Conservation (phyloP, 2,888 invertebrate species). For the Thyatira batis region DNA sequence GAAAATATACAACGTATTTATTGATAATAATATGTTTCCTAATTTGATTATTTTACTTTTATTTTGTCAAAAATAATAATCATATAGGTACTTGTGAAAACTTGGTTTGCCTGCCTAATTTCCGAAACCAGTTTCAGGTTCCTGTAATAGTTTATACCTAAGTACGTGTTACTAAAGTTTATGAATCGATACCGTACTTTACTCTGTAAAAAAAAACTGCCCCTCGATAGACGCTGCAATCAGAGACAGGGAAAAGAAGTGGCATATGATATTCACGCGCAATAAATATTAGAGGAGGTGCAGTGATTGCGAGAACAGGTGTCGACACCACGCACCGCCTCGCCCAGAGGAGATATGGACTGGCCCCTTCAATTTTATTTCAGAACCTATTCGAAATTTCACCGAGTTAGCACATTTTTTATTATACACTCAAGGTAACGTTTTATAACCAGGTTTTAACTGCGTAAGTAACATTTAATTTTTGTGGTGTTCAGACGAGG, state of each 20-base stretch:
- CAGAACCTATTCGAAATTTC: conserved; percentile 43
- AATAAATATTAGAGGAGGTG: conserved; percentile 81
- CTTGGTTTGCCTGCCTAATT: no score
- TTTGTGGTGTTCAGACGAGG: conserved; percentile 9
- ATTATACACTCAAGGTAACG: conserved; percentile 41
- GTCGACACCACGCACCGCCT: conserved; percentile 42
- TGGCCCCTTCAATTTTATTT: conserved; percentile 47
- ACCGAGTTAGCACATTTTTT: conserved; percentile 48
- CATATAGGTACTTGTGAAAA: no score
- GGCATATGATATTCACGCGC: conserved; percentile 76
- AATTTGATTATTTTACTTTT: no score
- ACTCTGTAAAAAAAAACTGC: no score
- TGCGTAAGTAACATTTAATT: conserved; percentile 18
- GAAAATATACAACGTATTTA: no score
- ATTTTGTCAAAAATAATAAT: no score
- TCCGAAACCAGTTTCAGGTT: no score
- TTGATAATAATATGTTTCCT: no score
- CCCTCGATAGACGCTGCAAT: conserved; percentile 52
- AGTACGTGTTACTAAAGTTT: no score
- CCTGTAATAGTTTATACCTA: no score
- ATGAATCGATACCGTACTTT: no score
- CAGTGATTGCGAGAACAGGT: conserved; percentile 77
- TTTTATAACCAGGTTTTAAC: conserved; percentile 35
- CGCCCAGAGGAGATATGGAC: conserved; percentile 37
- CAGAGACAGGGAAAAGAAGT: conserved; percentile 57